Evolutionary conservation across 2,113 vertebrate species (phyloP).

Genomic region (Platichthys flesus): DNA sequence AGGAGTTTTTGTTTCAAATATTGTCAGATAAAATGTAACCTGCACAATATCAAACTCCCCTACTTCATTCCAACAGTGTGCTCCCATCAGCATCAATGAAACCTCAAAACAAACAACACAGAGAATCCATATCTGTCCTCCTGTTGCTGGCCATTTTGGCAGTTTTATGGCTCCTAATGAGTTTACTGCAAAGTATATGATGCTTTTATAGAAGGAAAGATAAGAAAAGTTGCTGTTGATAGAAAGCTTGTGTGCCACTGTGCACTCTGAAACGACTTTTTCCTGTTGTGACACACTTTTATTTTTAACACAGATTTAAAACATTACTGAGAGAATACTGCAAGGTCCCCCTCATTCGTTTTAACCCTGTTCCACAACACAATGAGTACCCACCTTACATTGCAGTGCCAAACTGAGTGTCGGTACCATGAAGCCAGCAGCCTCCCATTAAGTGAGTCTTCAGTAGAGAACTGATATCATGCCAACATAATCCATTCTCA

Average conservation of each 20-base stretch:
- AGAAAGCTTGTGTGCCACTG: not conserved
- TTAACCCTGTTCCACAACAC: not conserved
- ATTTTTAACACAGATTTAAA: not conserved
- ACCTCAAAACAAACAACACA: not conserved
- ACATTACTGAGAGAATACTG: not conserved
- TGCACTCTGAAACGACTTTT: not conserved
- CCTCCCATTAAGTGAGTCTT: constrained; percentile 5
- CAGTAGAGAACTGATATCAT: constrained; percentile 1
- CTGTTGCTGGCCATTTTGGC: not conserved
- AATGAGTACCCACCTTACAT: constrained; percentile 40
- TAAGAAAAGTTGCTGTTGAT: constrained; percentile 28
- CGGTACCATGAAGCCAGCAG: not conserved
- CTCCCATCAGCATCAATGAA: not conserved
- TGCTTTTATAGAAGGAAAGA: constrained; percentile 18
- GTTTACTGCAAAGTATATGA: not conserved
- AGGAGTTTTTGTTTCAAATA: too few species aligned
- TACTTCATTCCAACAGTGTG: not conserved
- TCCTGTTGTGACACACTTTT: not conserved
- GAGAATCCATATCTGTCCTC: constrained; percentile 1
- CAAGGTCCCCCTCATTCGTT: not conserved
- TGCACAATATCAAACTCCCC: too few species aligned
- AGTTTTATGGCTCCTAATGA: constrained; percentile 22
- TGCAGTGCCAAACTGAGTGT: not conserved
- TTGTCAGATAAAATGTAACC: too few species aligned
- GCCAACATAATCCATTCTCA: not conserved